Evolutionary conservation across 2,113 vertebrate genomes (phyloP).

Genomic region (human): DNA sequence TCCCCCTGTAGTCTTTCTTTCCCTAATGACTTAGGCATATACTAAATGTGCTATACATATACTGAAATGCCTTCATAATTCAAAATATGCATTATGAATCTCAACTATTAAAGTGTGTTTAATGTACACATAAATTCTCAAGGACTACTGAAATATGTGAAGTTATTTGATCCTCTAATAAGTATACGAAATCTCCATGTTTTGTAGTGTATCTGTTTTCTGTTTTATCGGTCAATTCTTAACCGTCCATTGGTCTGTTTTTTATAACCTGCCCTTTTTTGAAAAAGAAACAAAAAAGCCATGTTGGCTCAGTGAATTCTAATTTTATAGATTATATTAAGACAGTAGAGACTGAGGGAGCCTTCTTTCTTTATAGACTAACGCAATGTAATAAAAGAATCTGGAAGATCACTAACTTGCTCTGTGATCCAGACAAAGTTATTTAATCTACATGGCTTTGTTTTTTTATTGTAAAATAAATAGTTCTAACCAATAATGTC

Average conservation of each 20-base stretch:
- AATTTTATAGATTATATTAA: neutral
- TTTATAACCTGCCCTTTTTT: neutral
- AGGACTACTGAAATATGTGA: neutral
- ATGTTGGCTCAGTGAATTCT: neutral
- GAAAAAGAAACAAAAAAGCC: neutral
- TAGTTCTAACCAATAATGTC: neutral
- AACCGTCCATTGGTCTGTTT: rapidly evolving
- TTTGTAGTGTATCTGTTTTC: neutral
- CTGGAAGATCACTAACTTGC: neutral
- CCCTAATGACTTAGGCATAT: neutral
- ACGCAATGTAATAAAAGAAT: neutral
- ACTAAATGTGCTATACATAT: neutral
- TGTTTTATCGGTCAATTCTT: neutral
- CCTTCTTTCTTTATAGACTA: neutral
- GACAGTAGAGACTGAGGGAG: neutral
- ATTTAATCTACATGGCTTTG: neutral
- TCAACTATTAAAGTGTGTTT: neutral
- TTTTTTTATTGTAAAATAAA: neutral
- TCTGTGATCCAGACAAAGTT: neutral
- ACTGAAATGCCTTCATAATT: neutral
- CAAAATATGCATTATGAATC: neutral
- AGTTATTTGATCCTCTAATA: neutral
- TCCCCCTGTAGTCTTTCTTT: neutral
- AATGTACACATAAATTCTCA: neutral
- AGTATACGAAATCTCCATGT: neutral